Conservation (phyloP, 2,797 vertebrate species). For the Danio jaintianensis region DNA sequence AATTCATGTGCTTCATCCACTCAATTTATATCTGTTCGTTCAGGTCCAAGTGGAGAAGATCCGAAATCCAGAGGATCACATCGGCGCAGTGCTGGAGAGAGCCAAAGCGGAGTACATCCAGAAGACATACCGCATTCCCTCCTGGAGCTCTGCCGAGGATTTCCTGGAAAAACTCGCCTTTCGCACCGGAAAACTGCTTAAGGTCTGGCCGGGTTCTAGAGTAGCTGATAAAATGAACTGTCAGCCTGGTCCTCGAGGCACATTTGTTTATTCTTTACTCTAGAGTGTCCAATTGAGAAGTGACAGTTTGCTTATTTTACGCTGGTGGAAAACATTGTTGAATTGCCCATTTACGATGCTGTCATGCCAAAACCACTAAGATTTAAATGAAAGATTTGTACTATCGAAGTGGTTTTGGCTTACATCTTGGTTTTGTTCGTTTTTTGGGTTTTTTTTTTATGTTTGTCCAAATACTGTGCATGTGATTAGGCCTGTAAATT, state of each 20-base stretch:
- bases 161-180: slow-evolving; percentile 95
- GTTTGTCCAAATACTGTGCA: neutral
- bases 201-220: slow-evolving; percentile 77
- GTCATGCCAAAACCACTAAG: slow-evolving; percentile 1
- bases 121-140: slow-evolving; percentile 93
- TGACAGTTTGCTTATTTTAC: slow-evolving; percentile 33
- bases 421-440: neutral
- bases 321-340: slow-evolving; percentile 15
- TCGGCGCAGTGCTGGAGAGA: slow-evolving; percentile 89
- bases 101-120: slow-evolving; percentile 95
- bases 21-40: slow-evolving; percentile 3
- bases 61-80: slow-evolving; percentile 93
- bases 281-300: slow-evolving; percentile 15
- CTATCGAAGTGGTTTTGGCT: neutral
- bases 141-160: slow-evolving; percentile 87
- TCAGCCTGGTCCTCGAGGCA: slow-evolving; percentile 15
- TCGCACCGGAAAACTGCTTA: slow-evolving; percentile 91
- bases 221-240: slow-evolving; percentile 42
- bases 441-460: no score
- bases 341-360: neutral
- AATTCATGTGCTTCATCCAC: neutral
- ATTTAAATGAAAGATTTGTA: slow-evolving; percentile 5
- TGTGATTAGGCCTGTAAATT: neutral
- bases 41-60: slow-evolving; percentile 99
- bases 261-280: slow-evolving; percentile 36